Evolutionary conservation across 2,888 invertebrate genomes (phyloP), one percentile per base, ranked within the genome.

Genomic region (Cancer borealis): DNA sequence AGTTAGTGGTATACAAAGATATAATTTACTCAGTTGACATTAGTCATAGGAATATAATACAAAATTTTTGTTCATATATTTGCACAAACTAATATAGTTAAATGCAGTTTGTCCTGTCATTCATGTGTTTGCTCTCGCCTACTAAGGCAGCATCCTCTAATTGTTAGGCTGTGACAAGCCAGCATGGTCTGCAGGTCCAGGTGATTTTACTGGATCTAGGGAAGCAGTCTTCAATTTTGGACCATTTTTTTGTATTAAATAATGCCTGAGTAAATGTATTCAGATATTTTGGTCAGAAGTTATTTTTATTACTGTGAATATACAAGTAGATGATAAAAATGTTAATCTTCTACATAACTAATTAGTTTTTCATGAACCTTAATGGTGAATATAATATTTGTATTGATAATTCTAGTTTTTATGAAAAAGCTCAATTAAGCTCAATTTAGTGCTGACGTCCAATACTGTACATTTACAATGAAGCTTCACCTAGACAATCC

Each of bases 391-490:
- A 54, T 90, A 88, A 91, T 54, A 91, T 90, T 91, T 88, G 66
- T 93, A 92, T 92, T 92, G 46, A 92, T 91, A 66, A 49, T 30
- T 88, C 47, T 93, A 93, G 93, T 91, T 91, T 88, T 91, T 93
- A 93, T 92, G 54, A 88, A 54, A 84, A 91, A 94, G 94, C 94
- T 94, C 94, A 94, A 94, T 73, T 90, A 88, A 94, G 94, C 94
- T 94, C 94, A 94, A 94, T 92, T 89, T 94, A 92, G 47, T 92
- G 92, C 92, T 94, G 88, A 94, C 94, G 94, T 94, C 94, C 94
- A 94, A 49, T 90, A 73, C 92, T 92, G 92, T 88, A 88, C 92
- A 92, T 92, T 94, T 89, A 79, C 89, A 79, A 89, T 92, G 91
- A 89, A 73, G 84, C 73, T 88, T 90, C 89, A 94, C 89, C 92